Evolutionary conservation across 2,888 invertebrate species (phyloP).

Genomic region (Esperia sulphurella): DNA sequence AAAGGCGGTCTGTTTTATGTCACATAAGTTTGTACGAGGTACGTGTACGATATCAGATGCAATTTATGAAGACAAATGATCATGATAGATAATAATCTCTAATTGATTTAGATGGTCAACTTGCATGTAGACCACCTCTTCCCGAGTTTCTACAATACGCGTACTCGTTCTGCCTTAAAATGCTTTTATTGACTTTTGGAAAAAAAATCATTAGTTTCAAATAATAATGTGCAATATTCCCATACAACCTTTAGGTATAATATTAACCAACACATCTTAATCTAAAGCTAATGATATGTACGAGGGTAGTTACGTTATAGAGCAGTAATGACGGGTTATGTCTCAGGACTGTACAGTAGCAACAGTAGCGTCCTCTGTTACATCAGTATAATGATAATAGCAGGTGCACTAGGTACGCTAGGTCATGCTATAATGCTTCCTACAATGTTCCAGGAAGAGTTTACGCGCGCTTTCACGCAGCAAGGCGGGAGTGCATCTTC

Average conservation of each 20-base stretch:
- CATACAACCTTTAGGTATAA: slow-evolving; percentile 15
- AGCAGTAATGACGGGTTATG: slow-evolving; percentile 1
- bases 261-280: slow-evolving; percentile 9
- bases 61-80: no score
- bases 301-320: slow-evolving; percentile 1
- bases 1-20: no score
- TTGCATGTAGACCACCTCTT: no score
- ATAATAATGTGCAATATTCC: slow-evolving; percentile 6
- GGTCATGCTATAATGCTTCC: slow-evolving; percentile 45
- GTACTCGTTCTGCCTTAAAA: background rate
- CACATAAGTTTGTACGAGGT: no score
- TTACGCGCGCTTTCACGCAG: slow-evolving; percentile 42
- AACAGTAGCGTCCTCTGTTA: slow-evolving; percentile 37
- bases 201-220: background rate
- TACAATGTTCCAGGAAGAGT: slow-evolving; percentile 45
- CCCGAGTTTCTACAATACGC: no score
- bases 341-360: slow-evolving; percentile 21
- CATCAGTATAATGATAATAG: slow-evolving; percentile 39
- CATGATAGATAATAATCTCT: no score
- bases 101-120: no score
- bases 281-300: slow-evolving; percentile 20
- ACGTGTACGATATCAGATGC: no score
- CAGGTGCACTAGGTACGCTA: slow-evolving; percentile 30
- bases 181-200: background rate
- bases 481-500: slow-evolving; percentile 18